Conservation (phyloP, 2,888 invertebrate genomes). For the Sinotaia quadrata region DNA sequence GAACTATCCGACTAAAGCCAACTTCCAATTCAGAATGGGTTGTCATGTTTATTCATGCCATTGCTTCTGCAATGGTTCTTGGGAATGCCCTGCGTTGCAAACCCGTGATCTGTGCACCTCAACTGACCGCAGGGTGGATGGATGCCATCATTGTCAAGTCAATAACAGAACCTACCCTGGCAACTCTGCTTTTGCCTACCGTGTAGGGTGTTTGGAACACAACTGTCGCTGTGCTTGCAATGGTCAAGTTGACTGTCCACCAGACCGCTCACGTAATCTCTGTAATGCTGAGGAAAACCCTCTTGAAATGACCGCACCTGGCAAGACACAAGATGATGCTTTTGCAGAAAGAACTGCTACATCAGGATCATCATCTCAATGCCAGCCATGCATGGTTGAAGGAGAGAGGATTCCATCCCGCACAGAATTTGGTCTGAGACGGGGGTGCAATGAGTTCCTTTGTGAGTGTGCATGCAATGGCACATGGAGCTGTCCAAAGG, state of each 20-base stretch:
- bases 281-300: slow-evolving; percentile 29
- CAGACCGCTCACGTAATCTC: slow-evolving; percentile 34
- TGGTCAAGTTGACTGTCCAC: slow-evolving; percentile 54
- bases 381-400: slow-evolving; percentile 41
- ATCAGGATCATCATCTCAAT: slow-evolving; percentile 19
- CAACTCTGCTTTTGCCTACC: slow-evolving; percentile 40
- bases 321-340: neutral
- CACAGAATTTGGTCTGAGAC: slow-evolving; percentile 39
- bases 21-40: slow-evolving; percentile 45
- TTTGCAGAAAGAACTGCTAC: neutral
- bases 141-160: slow-evolving; percentile 34
- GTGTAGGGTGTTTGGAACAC: slow-evolving; percentile 50
- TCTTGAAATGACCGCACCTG: neutral
- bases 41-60: slow-evolving; percentile 49
- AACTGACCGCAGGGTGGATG: slow-evolving; percentile 6
- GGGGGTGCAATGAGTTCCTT: slow-evolving; percentile 47
- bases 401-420: slow-evolving; percentile 35
- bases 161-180: slow-evolving; percentile 34
- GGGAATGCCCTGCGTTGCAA: slow-evolving; percentile 45
- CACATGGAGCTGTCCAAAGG: slow-evolving; percentile 50
- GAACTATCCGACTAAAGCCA: slow-evolving; percentile 34
- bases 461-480: slow-evolving; percentile 57
- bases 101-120: slow-evolving; percentile 23
- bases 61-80: slow-evolving; percentile 53
- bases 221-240: slow-evolving; percentile 58